These are phyloP conservation scores for Lamproptera curius DNA, from an alignment of 2,888 invertebrate genomes.

Conservation along the genomic window DNA sequence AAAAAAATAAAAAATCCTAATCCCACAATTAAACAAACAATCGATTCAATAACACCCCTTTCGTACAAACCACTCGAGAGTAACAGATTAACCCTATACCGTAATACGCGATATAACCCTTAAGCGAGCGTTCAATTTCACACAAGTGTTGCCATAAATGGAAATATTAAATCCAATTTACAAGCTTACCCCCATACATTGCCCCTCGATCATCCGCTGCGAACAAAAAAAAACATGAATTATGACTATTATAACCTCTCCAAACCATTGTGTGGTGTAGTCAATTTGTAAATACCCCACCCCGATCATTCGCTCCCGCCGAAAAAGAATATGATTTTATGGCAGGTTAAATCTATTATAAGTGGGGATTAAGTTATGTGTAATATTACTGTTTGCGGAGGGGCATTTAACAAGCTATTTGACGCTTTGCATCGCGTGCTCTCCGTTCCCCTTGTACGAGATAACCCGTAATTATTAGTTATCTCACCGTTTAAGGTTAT, in stretches of 20 bases:
- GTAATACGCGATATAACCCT: slow-evolving; percentile 45
- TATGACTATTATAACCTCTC: slow-evolving; percentile 72
- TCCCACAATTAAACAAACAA: slow-evolving; percentile 13
- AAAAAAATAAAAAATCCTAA: no score
- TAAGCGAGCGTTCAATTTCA: slow-evolving; percentile 72
- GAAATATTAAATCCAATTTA: slow-evolving; percentile 78
- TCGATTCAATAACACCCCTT: slow-evolving; percentile 26
- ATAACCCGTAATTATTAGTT: slow-evolving; percentile 27
- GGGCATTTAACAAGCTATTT: slow-evolving; percentile 71
- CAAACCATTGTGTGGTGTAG: slow-evolving; percentile 64
- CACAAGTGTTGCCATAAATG: slow-evolving; percentile 69
- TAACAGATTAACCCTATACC: slow-evolving; percentile 61
- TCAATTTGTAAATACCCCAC: slow-evolving; percentile 57
- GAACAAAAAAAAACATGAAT: slow-evolving; percentile 59
- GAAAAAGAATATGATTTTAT: slow-evolving; percentile 73
- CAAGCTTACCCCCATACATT: slow-evolving; percentile 53
- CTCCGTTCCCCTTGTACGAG: slow-evolving; percentile 42
- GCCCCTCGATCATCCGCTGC: slow-evolving; percentile 61
- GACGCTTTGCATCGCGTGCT: slow-evolving; percentile 68
- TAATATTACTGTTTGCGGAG: slow-evolving; percentile 73
- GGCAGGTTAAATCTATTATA: slow-evolving; percentile 76
- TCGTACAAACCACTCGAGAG: slow-evolving; percentile 43
- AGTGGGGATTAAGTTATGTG: slow-evolving; percentile 74
- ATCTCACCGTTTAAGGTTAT: slow-evolving; percentile 25
- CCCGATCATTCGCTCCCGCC: slow-evolving; percentile 58